Evolutionary conservation across 2,797 vertebrate genomes (phyloP).

Genomic region (Tarsius wallacei): DNA sequence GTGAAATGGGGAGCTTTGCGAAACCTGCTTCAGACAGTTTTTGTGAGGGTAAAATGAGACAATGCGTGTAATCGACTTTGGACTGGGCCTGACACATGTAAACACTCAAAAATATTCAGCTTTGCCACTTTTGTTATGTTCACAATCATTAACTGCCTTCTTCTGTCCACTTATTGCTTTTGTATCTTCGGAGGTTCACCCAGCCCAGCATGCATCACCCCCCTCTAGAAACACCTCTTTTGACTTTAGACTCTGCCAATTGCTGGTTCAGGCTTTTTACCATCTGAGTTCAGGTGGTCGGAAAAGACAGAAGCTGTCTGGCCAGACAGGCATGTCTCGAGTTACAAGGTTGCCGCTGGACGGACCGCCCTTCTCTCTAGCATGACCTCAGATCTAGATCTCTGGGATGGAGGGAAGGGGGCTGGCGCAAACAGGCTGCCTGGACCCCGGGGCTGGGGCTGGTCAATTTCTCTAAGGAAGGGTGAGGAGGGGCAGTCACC

Average conservation of each 20-base stretch:
- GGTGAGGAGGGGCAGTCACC: neutral
- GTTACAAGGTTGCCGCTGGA: neutral
- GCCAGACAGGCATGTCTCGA: fast-evolving
- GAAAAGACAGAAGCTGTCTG: neutral
- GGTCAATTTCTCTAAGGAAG: neutral
- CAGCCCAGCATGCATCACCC: fast-evolving
- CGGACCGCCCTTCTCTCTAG: neutral
- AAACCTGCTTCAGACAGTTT: no score
- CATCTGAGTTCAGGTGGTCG: neutral
- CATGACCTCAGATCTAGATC: neutral
- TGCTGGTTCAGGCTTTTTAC: neutral
- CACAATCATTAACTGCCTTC: neutral
- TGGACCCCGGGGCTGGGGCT: neutral
- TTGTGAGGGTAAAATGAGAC: neutral
- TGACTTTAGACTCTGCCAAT: neutral
- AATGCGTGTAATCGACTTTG: fast-evolving
- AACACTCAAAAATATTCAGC: neutral
- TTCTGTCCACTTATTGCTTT: neutral
- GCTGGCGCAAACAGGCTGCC: neutral
- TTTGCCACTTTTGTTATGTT: fast-evolving
- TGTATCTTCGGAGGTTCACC: neutral
- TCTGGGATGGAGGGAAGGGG: neutral
- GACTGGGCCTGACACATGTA: fast-evolving
- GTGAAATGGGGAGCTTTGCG: neutral
- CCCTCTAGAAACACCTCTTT: neutral